phyloP scores from a whole-genome alignment of 2,797 vertebrate species.

The Rhynchotus rufescens region DNA sequence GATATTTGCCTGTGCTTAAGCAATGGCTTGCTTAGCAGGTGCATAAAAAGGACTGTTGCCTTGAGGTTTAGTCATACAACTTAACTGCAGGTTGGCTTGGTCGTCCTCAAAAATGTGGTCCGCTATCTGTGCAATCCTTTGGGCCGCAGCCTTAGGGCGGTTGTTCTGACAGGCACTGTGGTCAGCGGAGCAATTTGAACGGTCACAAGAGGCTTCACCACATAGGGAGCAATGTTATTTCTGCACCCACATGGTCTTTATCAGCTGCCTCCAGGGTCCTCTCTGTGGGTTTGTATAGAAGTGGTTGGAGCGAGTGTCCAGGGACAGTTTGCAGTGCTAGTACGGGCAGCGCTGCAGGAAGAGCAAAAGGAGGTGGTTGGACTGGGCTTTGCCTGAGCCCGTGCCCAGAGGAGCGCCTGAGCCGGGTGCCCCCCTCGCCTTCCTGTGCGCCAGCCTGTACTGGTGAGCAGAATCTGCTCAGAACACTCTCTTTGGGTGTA shows the following conservation, averaged over 20 bases:
- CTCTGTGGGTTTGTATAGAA: background rate
- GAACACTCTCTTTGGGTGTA: background rate
- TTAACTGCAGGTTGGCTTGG: background rate
- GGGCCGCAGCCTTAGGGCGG: background rate
- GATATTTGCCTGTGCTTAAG: background rate
- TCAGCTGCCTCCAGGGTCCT: background rate
- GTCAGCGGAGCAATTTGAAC: background rate
- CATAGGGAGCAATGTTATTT: background rate
- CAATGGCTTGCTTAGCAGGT: constrained; percentile 18
- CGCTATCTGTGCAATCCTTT: background rate
- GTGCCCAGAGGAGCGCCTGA: accelerated
- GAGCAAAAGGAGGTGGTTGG: background rate
- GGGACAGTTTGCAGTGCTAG: background rate
- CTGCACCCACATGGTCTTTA: background rate
- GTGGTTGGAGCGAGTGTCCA: background rate
- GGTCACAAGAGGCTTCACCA: background rate
- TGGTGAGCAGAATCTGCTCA: background rate
- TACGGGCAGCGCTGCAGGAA: background rate
- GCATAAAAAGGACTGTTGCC: background rate
- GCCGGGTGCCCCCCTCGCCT: background rate
- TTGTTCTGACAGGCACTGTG: background rate
- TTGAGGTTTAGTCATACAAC: background rate
- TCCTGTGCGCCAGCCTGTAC: background rate
- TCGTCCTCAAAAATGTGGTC: background rate
- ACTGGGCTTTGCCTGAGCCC: background rate